These are phyloP conservation scores for Theonella swinhoei DNA, from an alignment of 37 sponge, comb jelly and placozoan genomes.

Conservation along the genomic window DNA sequence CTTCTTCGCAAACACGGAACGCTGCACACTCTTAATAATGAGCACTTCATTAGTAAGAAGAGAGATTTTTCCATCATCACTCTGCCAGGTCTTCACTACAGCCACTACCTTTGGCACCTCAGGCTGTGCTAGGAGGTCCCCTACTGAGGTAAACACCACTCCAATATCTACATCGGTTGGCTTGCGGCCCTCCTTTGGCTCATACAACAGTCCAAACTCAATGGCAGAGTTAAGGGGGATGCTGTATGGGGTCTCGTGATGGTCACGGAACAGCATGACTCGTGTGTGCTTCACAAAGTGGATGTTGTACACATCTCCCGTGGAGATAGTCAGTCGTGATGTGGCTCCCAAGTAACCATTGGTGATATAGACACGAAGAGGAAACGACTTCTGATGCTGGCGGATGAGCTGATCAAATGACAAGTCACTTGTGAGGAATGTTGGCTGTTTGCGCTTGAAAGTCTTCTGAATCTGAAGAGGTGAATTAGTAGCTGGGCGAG, in stretches of 20 bases:
- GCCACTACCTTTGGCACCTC: constrained; percentile 22
- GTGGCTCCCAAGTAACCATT: constrained; percentile 20
- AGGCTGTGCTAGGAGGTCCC: constrained; percentile 1
- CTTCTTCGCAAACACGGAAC: neutral
- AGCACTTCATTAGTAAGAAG: constrained; percentile 23
- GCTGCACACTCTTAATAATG: constrained; percentile 7
- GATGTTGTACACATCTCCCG: constrained; percentile 31
- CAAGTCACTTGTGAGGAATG: neutral
- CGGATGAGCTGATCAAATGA: neutral
- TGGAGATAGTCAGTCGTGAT: constrained; percentile 19
- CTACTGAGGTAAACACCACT: neutral
- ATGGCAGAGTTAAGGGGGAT: constrained; percentile 38
- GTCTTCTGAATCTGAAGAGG: neutral
- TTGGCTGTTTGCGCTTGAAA: neutral
- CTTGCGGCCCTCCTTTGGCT: neutral
- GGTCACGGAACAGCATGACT: constrained; percentile 18
- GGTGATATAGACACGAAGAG: constrained; percentile 16
- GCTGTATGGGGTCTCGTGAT: neutral
- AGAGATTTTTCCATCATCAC: constrained; percentile 16
- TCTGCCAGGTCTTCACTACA: constrained; percentile 14
- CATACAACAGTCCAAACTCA: constrained; percentile 30
- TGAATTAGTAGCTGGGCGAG: neutral
- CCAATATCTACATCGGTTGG: neutral
- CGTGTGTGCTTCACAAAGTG: constrained; percentile 28
- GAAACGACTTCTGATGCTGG: constrained; percentile 2